Conservation (phyloP, 2,113 vertebrate species). For the Lophius piscatorius region DNA sequence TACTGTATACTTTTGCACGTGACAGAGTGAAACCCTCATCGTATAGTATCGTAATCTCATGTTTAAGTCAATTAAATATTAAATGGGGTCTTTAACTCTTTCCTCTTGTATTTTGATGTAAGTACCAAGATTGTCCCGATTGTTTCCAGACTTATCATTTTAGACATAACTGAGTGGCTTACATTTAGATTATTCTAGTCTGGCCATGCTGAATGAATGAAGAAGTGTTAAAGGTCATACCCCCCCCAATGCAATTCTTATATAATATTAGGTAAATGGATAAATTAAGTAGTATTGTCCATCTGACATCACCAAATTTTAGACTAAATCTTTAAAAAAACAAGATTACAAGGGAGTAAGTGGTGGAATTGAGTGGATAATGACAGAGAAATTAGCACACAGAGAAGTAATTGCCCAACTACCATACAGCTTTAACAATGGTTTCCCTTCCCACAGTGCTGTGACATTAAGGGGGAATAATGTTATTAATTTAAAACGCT, state of each 20-base stretch:
- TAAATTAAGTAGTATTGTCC: no score
- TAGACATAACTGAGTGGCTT: constrained; percentile 4
- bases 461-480: not conserved
- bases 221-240: not conserved
- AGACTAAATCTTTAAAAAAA: not conserved
- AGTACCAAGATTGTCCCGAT: constrained; percentile 26
- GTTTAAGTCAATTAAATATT: constrained; percentile 24
- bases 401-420: no score
- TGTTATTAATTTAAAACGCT: constrained; percentile 33
- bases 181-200: constrained; percentile 8
- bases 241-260: no score
- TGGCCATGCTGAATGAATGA: not conserved
- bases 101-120: not conserved
- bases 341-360: not conserved
- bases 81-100: constrained; percentile 2
- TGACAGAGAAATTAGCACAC: not conserved
- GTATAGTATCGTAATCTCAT: constrained; percentile 13
- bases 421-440: not conserved
- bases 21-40: not conserved
- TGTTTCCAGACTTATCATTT: constrained; percentile 24
- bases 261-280: no score
- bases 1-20: not conserved
- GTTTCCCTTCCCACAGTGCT: no score
- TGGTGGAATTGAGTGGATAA: constrained; percentile 17
- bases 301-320: no score